phyloP scores from a whole-genome alignment of 2,113 vertebrate species.

The Pardalotus punctatus region DNA sequence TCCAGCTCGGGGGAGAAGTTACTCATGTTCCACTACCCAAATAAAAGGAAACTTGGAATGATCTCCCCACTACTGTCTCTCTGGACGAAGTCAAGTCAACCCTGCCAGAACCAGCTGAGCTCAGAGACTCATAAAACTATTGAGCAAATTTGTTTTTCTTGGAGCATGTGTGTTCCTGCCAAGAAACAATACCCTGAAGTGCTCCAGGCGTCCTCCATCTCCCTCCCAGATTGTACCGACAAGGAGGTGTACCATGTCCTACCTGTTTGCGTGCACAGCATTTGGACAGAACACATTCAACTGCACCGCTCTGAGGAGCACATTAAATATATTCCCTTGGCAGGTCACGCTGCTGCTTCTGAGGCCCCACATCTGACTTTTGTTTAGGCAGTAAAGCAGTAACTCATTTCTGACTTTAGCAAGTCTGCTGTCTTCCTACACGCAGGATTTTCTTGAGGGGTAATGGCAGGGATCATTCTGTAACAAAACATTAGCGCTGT shows the following conservation, averaged over 20 bases:
- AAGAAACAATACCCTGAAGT: background rate
- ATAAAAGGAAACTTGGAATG: background rate
- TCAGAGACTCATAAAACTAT: constrained; percentile 10
- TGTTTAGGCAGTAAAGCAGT: background rate
- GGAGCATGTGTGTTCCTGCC: background rate
- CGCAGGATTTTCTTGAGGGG: background rate
- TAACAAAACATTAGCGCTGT: background rate
- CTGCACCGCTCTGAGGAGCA: background rate
- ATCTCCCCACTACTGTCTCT: background rate
- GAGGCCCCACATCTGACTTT: background rate
- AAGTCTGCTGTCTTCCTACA: background rate
- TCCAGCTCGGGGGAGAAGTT: background rate
- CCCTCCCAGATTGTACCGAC: background rate
- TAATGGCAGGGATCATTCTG: background rate
- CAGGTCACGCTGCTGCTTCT: background rate
- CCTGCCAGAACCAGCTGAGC: background rate
- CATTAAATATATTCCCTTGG: background rate
- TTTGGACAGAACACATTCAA: background rate
- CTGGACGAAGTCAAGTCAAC: background rate
- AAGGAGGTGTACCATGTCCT: background rate
- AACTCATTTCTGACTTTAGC: background rate
- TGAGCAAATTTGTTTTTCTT: constrained; percentile 29
- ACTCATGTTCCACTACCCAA: background rate
- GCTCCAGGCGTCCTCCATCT: background rate
- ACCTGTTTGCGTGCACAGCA: background rate